phyloP scores from a whole-genome alignment of 2,797 vertebrate genomes.

The Chrosomus eos region DNA sequence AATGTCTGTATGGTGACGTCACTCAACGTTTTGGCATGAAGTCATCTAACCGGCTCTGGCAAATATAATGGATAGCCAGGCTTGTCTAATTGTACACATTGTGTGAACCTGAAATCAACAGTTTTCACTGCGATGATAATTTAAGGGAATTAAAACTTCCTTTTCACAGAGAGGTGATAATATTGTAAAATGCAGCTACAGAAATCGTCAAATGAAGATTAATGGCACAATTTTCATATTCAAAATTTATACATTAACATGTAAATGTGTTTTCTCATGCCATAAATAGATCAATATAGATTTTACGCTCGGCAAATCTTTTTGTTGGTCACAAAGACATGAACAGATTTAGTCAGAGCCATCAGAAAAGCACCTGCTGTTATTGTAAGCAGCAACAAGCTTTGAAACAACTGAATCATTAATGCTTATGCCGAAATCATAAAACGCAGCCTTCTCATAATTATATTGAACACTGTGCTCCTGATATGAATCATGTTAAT shows the following conservation, averaged over 20 bases:
- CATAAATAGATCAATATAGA: background rate
- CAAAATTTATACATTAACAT: background rate
- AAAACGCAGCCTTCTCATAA: conserved; percentile 7
- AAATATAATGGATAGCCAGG: background rate
- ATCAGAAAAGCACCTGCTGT: background rate
- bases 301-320: background rate
- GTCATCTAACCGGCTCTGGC: too few species aligned
- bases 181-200: background rate
- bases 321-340: background rate
- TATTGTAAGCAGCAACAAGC: background rate
- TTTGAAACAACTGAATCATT: background rate
- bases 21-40: conserved; percentile 6
- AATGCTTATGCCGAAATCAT: background rate
- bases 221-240: background rate
- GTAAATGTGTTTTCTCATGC: background rate
- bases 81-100: background rate
- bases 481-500: conserved; percentile 10
- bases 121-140: background rate
- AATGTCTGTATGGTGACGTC: conserved; percentile 8
- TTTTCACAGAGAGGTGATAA: background rate
- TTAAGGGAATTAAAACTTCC: background rate
- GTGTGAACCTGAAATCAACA: background rate
- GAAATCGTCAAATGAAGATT: background rate
- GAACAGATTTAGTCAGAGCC: background rate
- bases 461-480: background rate